A percentile compares a stretch with the other conserved stretches of the same genome.
These are phyloP conservation scores for Ceratosolen fusciceps DNA, from an alignment of 1,140 invertebrate species.

Conservation along the genomic window DNA sequence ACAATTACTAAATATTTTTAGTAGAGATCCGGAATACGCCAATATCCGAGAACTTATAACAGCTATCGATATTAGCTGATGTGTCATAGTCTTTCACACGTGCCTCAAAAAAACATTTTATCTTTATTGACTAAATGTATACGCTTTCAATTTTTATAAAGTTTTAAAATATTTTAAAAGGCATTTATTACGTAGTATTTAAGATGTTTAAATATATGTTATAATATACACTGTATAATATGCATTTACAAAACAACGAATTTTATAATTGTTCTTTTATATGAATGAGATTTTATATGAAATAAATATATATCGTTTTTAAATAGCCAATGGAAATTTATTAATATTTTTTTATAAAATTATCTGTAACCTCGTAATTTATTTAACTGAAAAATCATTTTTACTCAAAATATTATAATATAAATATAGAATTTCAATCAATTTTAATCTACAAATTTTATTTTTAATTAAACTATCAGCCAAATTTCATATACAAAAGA, in stretches of 20 bases:
- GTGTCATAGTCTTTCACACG: constrained; percentile 14
- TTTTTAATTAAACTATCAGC: no score
- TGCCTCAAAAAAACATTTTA: constrained; percentile 34
- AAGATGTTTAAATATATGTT: constrained; percentile 31
- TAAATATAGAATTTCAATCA: no score
- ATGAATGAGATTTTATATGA: constrained; percentile 32
- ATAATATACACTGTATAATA: constrained; percentile 25
- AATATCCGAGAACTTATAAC: constrained; percentile 77
- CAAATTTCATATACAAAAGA: no score
- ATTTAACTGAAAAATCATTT: no score
- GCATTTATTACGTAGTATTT: constrained; percentile 23
- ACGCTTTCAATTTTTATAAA: constrained; percentile 42
- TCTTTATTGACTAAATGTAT: constrained; percentile 36
- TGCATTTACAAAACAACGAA: constrained; percentile 24
- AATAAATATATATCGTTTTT: constrained; percentile 48
- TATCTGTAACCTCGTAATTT: no score
- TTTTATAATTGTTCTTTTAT: constrained; percentile 23
- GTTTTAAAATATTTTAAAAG: constrained; percentile 42
- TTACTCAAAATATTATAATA: no score
- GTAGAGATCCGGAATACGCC: constrained; percentile 79
- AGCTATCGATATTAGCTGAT: constrained; percentile 66
- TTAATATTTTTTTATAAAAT: no score
- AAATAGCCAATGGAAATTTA: constrained; percentile 53
- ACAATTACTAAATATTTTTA: constrained; percentile 83
- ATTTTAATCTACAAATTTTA: no score